Evolutionary conservation across 2,797 vertebrate genomes (phyloP).

Genomic region (Myripristis jacobus): DNA sequence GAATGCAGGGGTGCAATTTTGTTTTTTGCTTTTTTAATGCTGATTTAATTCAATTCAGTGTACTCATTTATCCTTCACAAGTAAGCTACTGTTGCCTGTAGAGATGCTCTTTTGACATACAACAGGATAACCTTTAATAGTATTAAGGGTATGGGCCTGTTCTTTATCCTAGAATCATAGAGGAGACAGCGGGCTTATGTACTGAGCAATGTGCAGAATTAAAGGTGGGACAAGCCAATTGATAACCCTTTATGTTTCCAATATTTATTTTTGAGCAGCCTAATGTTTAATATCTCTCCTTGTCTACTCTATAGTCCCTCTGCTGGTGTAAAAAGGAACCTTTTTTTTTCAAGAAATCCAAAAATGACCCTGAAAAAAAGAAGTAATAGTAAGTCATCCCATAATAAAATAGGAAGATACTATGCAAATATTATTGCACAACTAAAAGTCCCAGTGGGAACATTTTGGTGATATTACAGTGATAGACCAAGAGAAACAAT

Average conservation of each 20-base stretch:
- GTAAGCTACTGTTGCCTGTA: conserved; percentile 22
- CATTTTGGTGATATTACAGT: not conserved
- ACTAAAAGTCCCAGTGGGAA: not conserved
- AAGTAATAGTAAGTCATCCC: too few relatives aligned
- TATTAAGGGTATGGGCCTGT: not conserved
- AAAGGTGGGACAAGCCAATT: conserved; percentile 38
- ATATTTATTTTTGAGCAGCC: conserved; percentile 67
- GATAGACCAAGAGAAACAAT: not conserved
- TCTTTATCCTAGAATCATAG: too few relatives aligned
- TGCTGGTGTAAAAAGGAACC: conserved; percentile 81
- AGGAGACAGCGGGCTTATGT: not conserved
- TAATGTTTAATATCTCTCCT: conserved; percentile 54
- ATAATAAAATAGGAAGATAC: conserved; percentile 7
- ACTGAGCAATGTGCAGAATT: conserved; percentile 14
- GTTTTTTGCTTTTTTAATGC: not conserved
- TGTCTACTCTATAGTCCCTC: conserved; percentile 86
- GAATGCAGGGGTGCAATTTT: not conserved
- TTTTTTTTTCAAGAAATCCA: not conserved
- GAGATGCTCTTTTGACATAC: conserved; percentile 20
- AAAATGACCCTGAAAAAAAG: not conserved
- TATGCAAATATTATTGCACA: not conserved
- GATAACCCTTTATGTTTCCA: conserved; percentile 48
- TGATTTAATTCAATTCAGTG: conserved; percentile 15
- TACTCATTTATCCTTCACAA: conserved; percentile 45
- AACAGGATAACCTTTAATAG: not conserved